Conservation (phyloP, 2,797 vertebrate genomes). For the Tympanoctomys barrerae region DNA sequence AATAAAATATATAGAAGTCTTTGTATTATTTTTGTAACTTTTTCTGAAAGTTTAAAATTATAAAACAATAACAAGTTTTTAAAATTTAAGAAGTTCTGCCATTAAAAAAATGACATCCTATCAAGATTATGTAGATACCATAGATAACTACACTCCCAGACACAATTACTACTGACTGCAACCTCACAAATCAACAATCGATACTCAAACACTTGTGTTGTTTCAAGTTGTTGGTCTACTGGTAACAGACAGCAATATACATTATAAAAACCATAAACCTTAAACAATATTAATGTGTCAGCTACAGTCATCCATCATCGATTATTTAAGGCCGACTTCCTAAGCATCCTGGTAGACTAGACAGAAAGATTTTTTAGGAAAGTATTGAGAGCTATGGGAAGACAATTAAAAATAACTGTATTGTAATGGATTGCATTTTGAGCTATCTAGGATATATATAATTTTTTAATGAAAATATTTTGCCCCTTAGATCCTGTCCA, state of each 20-base stretch:
- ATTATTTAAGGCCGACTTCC: slow-evolving; percentile 75
- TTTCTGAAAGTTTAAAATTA: slow-evolving; percentile 61
- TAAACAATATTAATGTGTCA: slow-evolving; percentile 73
- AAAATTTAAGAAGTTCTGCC: slow-evolving; percentile 42
- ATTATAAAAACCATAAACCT: slow-evolving; percentile 72
- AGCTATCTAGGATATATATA: slow-evolving; percentile 16
- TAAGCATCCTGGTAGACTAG: slow-evolving; percentile 52
- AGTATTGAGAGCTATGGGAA: neutral
- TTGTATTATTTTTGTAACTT: slow-evolving; percentile 24
- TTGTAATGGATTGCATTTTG: slow-evolving; percentile 52
- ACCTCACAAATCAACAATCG: slow-evolving; percentile 73
- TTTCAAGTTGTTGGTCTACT: slow-evolving; percentile 73
- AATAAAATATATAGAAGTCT: neutral
- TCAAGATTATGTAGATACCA: slow-evolving; percentile 11
- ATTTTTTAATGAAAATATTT: slow-evolving; percentile 61
- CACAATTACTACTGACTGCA: slow-evolving; percentile 58
- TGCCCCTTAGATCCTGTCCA: slow-evolving; percentile 65
- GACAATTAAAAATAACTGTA: slow-evolving; percentile 39
- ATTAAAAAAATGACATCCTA: slow-evolving; percentile 62
- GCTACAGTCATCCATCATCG: slow-evolving; percentile 51
- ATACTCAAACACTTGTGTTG: slow-evolving; percentile 65
- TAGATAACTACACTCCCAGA: slow-evolving; percentile 46
- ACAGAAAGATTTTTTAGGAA: slow-evolving; percentile 53
- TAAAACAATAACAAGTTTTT: slow-evolving; percentile 34
- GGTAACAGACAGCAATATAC: slow-evolving; percentile 65